These are phyloP conservation scores for Eueremaeus valkanovi DNA, from an alignment of 2,888 invertebrate species.

Conservation along the genomic window DNA sequence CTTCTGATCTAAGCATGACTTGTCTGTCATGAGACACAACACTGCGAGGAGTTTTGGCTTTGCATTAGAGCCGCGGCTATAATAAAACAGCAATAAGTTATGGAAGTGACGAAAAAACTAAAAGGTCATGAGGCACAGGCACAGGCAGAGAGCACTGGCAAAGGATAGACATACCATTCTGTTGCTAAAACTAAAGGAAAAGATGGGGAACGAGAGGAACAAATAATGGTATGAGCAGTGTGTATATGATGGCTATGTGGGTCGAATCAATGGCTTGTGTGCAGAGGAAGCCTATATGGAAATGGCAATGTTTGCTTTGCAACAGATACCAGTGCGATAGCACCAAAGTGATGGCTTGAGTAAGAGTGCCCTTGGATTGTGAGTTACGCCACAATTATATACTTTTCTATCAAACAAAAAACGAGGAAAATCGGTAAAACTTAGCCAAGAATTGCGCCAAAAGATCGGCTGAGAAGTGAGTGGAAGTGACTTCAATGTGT, in stretches of 20 bases:
- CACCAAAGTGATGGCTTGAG: neutral
- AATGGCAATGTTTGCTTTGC: neutral
- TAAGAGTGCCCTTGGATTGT: conserved; percentile 24
- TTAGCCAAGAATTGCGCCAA: neutral
- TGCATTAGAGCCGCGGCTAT: neutral
- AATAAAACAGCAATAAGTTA: conserved; percentile 31
- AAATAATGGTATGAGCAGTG: conserved; percentile 30
- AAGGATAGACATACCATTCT: neutral
- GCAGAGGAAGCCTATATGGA: conserved; percentile 26
- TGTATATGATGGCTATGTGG: conserved; percentile 22
- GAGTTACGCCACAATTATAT: conserved; percentile 14
- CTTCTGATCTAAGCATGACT: conserved; percentile 10
- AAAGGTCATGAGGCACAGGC: conserved; percentile 33
- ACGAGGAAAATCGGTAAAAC: neutral
- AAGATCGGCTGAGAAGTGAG: neutral
- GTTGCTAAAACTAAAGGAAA: neutral
- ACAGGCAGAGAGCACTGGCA: conserved; percentile 8
- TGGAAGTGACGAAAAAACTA: conserved; percentile 13
- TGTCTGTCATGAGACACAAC: conserved; percentile 24
- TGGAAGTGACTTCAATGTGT: neutral
- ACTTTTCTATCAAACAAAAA: neutral
- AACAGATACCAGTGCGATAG: neutral
- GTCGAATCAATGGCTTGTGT: neutral
- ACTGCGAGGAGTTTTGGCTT: neutral
- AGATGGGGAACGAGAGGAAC: conserved; percentile 1